phyloP scores from a whole-genome alignment of 2,113 vertebrate genomes.

The Cottus gobio region DNA sequence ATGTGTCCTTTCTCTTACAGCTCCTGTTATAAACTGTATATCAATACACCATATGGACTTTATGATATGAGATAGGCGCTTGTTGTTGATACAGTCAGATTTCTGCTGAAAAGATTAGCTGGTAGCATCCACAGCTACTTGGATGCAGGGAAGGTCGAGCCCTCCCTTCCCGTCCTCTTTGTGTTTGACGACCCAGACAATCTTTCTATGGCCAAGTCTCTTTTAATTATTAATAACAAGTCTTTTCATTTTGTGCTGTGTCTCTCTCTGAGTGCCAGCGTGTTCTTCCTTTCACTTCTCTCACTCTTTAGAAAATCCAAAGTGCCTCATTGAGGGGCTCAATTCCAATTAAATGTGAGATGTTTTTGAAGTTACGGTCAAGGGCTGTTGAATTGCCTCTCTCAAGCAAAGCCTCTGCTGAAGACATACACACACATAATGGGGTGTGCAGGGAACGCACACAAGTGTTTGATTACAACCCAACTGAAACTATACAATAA shows the following conservation, averaged over 20 bases:
- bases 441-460: neutral
- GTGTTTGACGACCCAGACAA: slow-evolving; percentile 19
- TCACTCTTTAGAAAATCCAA: slow-evolving; percentile 28
- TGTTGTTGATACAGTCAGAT: neutral
- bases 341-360: slow-evolving; percentile 25
- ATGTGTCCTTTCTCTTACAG: too few species aligned
- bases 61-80: neutral
- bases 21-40: too few species aligned
- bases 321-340: slow-evolving; percentile 15
- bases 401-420: neutral
- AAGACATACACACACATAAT: neutral
- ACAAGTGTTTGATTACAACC: neutral
- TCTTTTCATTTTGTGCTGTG: slow-evolving; percentile 21
- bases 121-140: neutral
- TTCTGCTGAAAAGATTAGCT: neutral
- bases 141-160: neutral
- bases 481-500: neutral
- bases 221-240: slow-evolving; percentile 4
- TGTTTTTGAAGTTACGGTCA: slow-evolving; percentile 6
- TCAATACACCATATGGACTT: neutral
- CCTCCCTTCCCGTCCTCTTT: neutral
- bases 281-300: slow-evolving; percentile 31
- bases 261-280: neutral
- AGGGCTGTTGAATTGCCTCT: slow-evolving; percentile 8
- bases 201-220: slow-evolving; percentile 4